Percentiles rank a stretch among this genome's conserved stretches.
Conservation (phyloP, 1,140 invertebrate species). For the Trigoniulus corallinus region DNA sequence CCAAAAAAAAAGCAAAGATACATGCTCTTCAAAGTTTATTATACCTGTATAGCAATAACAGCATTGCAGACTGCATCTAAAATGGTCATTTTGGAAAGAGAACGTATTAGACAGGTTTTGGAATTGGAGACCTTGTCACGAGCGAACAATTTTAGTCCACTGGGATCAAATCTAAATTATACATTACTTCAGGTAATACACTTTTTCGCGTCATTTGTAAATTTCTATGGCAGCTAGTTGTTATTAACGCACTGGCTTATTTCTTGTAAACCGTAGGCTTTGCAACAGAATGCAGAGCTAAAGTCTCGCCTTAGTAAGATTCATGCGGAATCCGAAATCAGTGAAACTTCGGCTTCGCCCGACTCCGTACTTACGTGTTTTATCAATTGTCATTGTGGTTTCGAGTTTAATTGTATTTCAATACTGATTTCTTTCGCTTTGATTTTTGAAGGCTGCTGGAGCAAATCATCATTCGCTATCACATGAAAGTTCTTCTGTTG, state of each 20-base stretch:
- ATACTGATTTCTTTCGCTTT: neutral
- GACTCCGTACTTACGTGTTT: conserved; percentile 4
- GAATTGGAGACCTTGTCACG: neutral
- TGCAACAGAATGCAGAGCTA: conserved; percentile 56
- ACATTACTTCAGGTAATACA: neutral
- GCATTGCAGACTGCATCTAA: too few relatives aligned
- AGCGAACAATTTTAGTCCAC: neutral
- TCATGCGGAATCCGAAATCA: conserved; percentile 30
- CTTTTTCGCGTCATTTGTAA: neutral
- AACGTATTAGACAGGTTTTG: neutral
- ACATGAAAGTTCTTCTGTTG: conserved; percentile 49
- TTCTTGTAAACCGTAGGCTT: conserved; percentile 22
- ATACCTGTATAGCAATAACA: too few relatives aligned
- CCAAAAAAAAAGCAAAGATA: too few relatives aligned
- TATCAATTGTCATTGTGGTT: neutral
- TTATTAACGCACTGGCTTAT: too few relatives aligned
- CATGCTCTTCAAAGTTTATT: too few relatives aligned
- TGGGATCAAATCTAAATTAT: too few relatives aligned
- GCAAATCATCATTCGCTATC: conserved; percentile 43
- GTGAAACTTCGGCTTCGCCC: conserved; percentile 5
- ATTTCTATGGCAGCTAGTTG: too few relatives aligned
- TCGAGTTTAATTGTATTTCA: neutral
- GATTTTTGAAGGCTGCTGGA: neutral
- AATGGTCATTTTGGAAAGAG: too few relatives aligned
- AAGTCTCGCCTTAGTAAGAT: conserved; percentile 44